Conservation (phyloP, 2,888 invertebrate genomes). For the Myopa testacea region DNA sequence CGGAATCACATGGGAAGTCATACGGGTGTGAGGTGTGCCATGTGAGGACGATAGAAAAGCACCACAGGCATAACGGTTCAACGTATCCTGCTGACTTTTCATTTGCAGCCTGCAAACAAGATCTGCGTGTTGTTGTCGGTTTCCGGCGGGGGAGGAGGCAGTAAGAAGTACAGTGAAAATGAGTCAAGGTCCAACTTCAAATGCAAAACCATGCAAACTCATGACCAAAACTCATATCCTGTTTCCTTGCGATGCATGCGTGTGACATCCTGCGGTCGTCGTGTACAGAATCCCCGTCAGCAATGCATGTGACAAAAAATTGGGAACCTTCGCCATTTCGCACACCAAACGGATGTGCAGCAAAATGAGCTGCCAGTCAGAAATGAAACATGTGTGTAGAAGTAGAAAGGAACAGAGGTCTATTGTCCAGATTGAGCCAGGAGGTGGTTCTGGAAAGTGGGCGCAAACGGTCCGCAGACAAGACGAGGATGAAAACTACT, state of each 20-base stretch:
- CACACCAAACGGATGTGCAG: slow-evolving; percentile 4
- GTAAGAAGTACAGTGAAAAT: background rate
- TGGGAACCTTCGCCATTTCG: slow-evolving; percentile 1
- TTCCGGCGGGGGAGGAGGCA: background rate
- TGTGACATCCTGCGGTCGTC: slow-evolving; percentile 6
- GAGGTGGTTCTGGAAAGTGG: too few relatives aligned
- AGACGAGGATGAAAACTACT: too few relatives aligned
- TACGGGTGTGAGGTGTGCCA: too few relatives aligned
- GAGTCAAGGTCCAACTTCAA: slow-evolving; percentile 1
- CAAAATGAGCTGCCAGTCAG: slow-evolving; percentile 12
- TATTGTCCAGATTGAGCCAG: too few relatives aligned
- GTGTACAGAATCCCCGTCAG: background rate
- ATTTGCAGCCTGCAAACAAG: background rate
- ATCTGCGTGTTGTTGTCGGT: background rate
- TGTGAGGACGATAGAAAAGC: background rate
- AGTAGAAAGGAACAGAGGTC: background rate
- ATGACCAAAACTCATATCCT: slow-evolving; percentile 20
- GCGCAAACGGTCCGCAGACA: too few relatives aligned
- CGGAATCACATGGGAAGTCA: too few relatives aligned
- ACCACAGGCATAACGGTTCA: background rate
- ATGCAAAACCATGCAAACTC: slow-evolving; percentile 11
- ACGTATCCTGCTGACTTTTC: slow-evolving; percentile 21
- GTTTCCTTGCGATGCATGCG: slow-evolving; percentile 18
- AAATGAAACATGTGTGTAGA: background rate
- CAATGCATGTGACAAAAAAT: background rate